These are phyloP conservation scores for Drosophila picticornis DNA, from an alignment of 2,888 invertebrate genomes.

Conservation along the genomic window DNA sequence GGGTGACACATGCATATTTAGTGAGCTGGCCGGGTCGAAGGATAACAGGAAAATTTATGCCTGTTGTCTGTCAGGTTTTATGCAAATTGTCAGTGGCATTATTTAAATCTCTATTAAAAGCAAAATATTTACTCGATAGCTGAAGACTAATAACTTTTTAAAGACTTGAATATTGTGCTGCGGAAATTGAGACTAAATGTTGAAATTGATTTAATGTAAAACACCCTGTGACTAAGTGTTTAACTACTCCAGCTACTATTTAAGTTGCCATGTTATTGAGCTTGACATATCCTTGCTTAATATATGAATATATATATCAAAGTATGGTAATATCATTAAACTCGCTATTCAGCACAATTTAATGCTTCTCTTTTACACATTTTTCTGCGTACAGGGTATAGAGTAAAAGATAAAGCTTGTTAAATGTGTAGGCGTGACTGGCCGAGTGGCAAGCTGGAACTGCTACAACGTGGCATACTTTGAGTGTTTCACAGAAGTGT, in stretches of 20 bases:
- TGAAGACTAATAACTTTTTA: constrained; percentile 70
- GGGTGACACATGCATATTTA: constrained; percentile 23
- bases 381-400: constrained; percentile 24
- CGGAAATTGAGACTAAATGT: not conserved
- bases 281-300: not conserved
- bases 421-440: constrained; percentile 71
- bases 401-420: constrained; percentile 65
- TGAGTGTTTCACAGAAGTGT: constrained; percentile 57
- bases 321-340: not conserved
- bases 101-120: constrained; percentile 74
- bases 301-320: not conserved
- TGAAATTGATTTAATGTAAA: not conserved
- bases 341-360: not conserved
- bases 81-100: constrained; percentile 66
- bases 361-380: not conserved
- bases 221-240: constrained; percentile 13
- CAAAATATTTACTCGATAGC: constrained; percentile 76
- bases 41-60: constrained; percentile 18
- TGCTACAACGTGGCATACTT: constrained; percentile 51
- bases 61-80: constrained; percentile 48
- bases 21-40: constrained; percentile 14
- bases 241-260: not conserved
- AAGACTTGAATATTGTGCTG: constrained; percentile 28
- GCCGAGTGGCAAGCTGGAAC: constrained; percentile 29
- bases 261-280: not conserved